Conservation (phyloP, 2,888 invertebrate genomes). For the Hipparchia sbordonii region DNA sequence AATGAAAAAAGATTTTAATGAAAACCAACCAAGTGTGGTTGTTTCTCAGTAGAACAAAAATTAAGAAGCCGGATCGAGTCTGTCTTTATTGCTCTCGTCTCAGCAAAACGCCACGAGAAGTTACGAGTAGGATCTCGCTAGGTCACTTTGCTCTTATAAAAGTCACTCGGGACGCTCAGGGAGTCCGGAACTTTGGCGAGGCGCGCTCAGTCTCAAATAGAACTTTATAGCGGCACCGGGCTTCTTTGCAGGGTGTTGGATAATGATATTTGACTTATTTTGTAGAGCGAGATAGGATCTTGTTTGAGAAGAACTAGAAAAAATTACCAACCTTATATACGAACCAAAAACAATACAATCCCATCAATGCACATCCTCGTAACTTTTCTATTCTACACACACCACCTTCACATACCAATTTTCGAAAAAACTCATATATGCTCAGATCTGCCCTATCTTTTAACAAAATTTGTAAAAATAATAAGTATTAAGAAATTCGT, state of each 20-base stretch:
- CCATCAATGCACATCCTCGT: no score
- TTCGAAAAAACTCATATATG: no score
- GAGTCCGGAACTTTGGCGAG: not conserved
- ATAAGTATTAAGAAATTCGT: no score
- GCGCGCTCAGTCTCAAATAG: constrained; percentile 5
- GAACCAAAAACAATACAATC: no score
- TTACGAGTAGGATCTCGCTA: not conserved
- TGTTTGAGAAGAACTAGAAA: no score
- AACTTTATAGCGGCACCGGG: not conserved
- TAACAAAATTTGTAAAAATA: no score
- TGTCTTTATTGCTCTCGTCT: not conserved
- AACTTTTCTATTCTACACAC: no score
- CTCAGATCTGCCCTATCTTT: no score
- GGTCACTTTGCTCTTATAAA: constrained; percentile 11
- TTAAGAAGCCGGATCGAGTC: not conserved
- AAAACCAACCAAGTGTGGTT: no score
- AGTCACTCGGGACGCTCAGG: constrained; percentile 1
- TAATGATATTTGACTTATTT: constrained; percentile 2
- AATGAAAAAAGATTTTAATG: no score
- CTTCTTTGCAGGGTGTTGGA: not conserved
- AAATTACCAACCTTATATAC: no score
- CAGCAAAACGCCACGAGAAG: constrained; percentile 5
- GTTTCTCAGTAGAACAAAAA: not conserved
- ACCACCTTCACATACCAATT: no score
- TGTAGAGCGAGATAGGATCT: not conserved